These are phyloP conservation scores for Sarcophaga caerulescens DNA, from an alignment of 2,888 invertebrate species.

Conservation along the genomic window DNA sequence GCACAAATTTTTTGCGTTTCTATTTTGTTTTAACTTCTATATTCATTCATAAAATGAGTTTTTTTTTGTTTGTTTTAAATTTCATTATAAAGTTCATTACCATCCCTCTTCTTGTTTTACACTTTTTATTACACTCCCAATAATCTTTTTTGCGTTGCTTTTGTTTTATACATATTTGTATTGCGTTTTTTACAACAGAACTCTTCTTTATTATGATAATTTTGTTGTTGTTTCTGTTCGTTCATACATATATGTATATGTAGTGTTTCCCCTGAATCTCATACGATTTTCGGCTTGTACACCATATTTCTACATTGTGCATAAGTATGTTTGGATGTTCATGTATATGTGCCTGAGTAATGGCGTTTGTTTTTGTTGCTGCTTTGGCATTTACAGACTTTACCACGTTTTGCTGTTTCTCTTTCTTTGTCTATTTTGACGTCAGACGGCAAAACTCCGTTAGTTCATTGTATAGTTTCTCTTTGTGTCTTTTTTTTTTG, in stretches of 20 bases:
- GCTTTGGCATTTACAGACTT: conserved; percentile 5
- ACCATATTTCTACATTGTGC: conserved; percentile 43
- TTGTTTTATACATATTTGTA: neutral
- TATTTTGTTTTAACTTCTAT: neutral
- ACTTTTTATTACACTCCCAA: neutral
- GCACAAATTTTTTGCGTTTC: neutral
- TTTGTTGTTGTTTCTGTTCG: conserved; percentile 60
- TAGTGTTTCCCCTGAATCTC: conserved; percentile 77
- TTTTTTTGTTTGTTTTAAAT: neutral
- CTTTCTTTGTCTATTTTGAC: conserved; percentile 4
- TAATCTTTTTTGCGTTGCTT: conserved; percentile 12
- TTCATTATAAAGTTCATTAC: neutral
- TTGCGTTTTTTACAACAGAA: neutral
- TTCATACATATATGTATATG: neutral
- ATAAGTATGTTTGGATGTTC: neutral
- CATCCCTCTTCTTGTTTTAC: neutral
- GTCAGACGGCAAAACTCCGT: conserved; percentile 13
- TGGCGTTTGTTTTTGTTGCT: neutral
- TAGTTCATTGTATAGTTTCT: neutral
- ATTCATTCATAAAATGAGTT: conserved; percentile 41
- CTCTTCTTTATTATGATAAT: conserved; percentile 38
- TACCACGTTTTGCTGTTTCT: conserved; percentile 12
- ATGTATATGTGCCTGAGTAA: neutral
- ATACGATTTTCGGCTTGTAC: conserved; percentile 78
- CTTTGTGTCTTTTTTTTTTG: neutral